Evolutionary conservation across 2,888 invertebrate species (phyloP), one percentile per base, ranked within the genome.

Genomic region (Incurvaria masculella): DNA sequence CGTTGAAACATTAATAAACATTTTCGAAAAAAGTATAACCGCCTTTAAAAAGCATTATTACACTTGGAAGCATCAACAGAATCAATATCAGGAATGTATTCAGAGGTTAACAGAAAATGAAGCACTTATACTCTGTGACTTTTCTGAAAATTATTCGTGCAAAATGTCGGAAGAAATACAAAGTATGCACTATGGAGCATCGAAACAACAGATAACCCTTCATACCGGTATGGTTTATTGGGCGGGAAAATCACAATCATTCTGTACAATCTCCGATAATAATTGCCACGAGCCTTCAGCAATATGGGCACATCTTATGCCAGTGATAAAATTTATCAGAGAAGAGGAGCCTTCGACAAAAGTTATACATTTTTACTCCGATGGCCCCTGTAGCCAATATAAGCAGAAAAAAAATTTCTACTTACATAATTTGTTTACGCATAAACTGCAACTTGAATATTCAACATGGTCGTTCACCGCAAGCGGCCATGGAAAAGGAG

Each of bases 391-490:
- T 4, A 26, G 49, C 19, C 55, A 55, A n/a, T 55, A 55, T 27
- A 38, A 49, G 11, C 55, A 55, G 41, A 53, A 55, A 48, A 51
- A 51, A 11, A 51, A 48, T 46, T 55, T 55, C 46, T 51, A 45
- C 48, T 48, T 55, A 27, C 46, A 50, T 17, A 45, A 42, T 42
- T 14, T 47, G 8, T 52, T 50, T 21, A 44, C 49, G 11, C 8
- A 45, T 42, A n/a, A 47, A 17, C 27, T 47, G 2, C 33, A 45
- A 39, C 19, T 53, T 3, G 39, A 50, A 18, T 44, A 23, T 21
- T 39, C 44, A 8, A 54, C 54, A 4, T 53, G 53, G 53, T 52
- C 49, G 19, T 55, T 50, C 49, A 51, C 38, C 33, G 53, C 54
- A 47, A 43, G 41, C 16, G 47, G 48, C 3, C 53, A 55, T 33